A percentile compares a stretch with the other conserved stretches of the same genome.
phyloP scores from a whole-genome alignment of 1,140 invertebrate genomes.

The Drosophila elegans region DNA sequence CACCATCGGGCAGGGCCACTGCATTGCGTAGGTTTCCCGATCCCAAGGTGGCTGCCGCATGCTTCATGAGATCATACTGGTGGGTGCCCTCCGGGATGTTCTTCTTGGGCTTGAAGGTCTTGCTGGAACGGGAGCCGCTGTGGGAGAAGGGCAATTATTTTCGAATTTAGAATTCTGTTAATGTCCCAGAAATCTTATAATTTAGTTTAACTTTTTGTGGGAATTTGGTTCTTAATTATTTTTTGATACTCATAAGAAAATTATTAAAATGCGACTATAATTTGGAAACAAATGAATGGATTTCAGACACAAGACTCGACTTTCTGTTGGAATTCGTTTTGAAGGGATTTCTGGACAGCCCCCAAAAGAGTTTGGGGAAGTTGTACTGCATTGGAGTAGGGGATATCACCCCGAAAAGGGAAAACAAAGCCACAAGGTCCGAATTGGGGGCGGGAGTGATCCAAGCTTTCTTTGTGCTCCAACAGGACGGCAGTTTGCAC shows the following conservation, averaged over 20 bases:
- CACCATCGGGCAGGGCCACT: slow-evolving; percentile 98
- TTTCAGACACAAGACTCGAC: too few species aligned
- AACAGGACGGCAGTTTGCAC: slow-evolving; percentile 6
- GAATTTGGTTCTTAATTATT: too few species aligned
- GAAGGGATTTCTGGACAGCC: background rate
- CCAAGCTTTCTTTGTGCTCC: slow-evolving; percentile 56
- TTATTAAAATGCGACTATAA: too few species aligned
- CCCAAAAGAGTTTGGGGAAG: background rate
- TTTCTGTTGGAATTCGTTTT: too few species aligned
- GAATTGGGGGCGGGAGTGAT: slow-evolving; percentile 6
- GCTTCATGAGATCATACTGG: slow-evolving; percentile 99
- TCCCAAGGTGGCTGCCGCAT: slow-evolving; percentile 98
- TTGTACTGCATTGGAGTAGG: slow-evolving; percentile 11
- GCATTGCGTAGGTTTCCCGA: slow-evolving; percentile 98
- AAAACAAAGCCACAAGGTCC: slow-evolving; percentile 38
- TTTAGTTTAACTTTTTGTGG: too few species aligned
- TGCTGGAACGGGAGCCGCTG: slow-evolving; percentile 90
- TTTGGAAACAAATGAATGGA: too few species aligned
- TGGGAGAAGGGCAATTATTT: slow-evolving; percentile 22
- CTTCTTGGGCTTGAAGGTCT: slow-evolving; percentile 99
- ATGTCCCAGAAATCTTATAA: too few species aligned
- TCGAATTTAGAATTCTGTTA: too few species aligned
- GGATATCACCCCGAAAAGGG: slow-evolving; percentile 30
- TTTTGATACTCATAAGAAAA: too few species aligned
- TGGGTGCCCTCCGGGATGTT: slow-evolving; percentile 99